Conservation (phyloP, 2,888 invertebrate genomes). For the Andrena fulva region DNA sequence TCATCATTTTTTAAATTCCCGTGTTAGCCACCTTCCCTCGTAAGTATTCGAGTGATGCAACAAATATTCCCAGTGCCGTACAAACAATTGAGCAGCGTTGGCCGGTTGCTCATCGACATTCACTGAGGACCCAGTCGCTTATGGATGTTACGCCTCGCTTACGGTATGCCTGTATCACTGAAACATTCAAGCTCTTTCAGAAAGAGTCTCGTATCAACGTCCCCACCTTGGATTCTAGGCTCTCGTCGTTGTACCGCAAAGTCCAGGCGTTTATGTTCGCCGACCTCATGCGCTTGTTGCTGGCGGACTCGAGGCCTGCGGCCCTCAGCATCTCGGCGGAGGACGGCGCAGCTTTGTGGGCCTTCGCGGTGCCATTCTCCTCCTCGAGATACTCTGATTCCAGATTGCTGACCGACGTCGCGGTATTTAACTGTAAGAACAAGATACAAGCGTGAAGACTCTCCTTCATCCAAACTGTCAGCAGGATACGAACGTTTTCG, state of each 20-base stretch:
- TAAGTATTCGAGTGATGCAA: too few relatives aligned
- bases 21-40: too few relatives aligned
- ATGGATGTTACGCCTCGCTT: too few relatives aligned
- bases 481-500: conserved; percentile 89
- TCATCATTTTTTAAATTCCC: too few relatives aligned
- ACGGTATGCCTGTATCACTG: not conserved
- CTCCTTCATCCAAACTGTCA: not conserved
- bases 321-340: conserved; percentile 83
- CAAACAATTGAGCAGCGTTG: too few relatives aligned
- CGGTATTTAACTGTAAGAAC: conserved; percentile 80
- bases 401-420: conserved; percentile 81
- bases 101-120: too few relatives aligned
- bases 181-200: not conserved
- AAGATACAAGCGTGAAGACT: not conserved
- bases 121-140: too few relatives aligned
- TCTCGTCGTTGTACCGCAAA: conserved; percentile 92
- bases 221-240: conserved; percentile 91
- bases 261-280: conserved; percentile 95
- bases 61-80: too few relatives aligned
- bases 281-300: conserved; percentile 94
- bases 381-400: conserved; percentile 83
- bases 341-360: conserved; percentile 69
- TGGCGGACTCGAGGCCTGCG: conserved; percentile 94
- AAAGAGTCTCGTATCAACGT: not conserved
- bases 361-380: conserved; percentile 79